These are phyloP conservation scores for Lithophane socia DNA, from an alignment of 2,888 invertebrate species.

Conservation along the genomic window DNA sequence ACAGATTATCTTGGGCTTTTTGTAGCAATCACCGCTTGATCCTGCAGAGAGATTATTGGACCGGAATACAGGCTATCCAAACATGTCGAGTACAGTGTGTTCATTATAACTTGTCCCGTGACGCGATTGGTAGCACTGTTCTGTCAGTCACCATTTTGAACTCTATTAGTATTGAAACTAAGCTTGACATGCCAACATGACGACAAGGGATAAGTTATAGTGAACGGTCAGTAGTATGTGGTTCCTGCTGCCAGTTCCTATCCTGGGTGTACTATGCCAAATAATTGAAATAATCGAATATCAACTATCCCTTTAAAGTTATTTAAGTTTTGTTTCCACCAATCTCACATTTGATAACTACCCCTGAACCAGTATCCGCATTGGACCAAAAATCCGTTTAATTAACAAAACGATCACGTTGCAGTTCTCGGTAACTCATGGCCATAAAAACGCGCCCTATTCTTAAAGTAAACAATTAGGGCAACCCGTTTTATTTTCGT, in stretches of 20 bases:
- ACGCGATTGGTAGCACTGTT: too few species aligned
- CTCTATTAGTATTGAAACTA: too few species aligned
- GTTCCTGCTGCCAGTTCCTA: neutral
- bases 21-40: constrained; percentile 2
- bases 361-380: constrained; percentile 13
- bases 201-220: too few species aligned
- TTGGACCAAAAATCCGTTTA: constrained; percentile 8
- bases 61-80: neutral
- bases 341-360: neutral
- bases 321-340: neutral
- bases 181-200: too few species aligned
- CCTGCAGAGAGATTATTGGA: neutral
- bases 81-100: neutral
- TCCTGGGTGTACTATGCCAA: neutral
- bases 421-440: constrained; percentile 39
- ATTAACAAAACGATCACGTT: constrained; percentile 46
- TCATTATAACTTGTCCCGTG: too few species aligned
- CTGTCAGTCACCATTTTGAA: too few species aligned
- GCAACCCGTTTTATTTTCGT: constrained; percentile 75
- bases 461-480: constrained; percentile 76
- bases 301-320: neutral
- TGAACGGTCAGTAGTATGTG: neutral
- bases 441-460: constrained; percentile 65
- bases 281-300: too few species aligned
- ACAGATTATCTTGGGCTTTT: constrained; percentile 8